Percentiles rank a stretch among this genome's conserved stretches.
Conservation (phyloP, 2,888 invertebrate species). For the Timema podura region DNA sequence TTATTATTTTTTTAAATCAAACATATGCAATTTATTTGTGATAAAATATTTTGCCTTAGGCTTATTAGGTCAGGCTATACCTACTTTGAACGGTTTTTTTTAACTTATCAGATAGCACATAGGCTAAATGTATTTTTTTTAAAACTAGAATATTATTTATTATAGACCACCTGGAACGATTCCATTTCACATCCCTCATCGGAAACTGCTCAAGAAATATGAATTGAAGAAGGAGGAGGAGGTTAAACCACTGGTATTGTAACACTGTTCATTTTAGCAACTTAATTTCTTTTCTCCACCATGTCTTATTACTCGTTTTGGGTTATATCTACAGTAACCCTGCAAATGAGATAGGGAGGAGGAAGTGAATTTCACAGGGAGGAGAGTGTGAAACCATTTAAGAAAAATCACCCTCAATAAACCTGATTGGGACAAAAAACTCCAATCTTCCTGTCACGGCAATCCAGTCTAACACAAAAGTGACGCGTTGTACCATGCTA, state of each 20-base stretch:
- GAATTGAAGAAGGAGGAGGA: constrained; percentile 53
- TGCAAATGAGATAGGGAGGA: constrained; percentile 24
- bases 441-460: no score
- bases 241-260: constrained; percentile 58
- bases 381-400: neutral
- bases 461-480: no score
- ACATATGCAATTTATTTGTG: no score
- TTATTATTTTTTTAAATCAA: no score
- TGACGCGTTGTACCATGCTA: no score
- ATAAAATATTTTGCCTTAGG: no score
- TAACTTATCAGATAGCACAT: neutral
- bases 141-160: constrained; percentile 22
- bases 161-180: constrained; percentile 41
- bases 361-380: constrained; percentile 3
- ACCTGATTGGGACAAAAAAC: no score
- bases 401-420: neutral
- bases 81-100: neutral
- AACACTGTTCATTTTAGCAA: neutral
- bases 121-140: neutral
- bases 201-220: constrained; percentile 57
- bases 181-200: constrained; percentile 59
- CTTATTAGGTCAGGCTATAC: no score
- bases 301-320: constrained; percentile 25
- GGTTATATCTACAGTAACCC: constrained; percentile 29
- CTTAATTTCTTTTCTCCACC: neutral